These are phyloP conservation scores for Crotalus viridis DNA, from an alignment of 2,113 vertebrate genomes.

Conservation along the genomic window DNA sequence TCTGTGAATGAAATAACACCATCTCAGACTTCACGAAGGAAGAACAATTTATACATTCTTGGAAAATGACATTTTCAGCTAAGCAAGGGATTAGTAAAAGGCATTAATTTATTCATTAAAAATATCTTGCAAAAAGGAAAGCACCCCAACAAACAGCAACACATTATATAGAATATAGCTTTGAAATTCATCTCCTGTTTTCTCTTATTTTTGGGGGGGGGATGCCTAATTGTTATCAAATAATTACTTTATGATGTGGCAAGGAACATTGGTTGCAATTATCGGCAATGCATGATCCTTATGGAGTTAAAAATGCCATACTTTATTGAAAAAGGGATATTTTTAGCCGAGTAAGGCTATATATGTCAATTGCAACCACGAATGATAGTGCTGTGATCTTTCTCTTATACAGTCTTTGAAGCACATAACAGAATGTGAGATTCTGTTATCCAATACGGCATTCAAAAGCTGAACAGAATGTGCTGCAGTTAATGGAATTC, in stretches of 20 bases:
- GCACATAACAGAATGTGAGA: not conserved
- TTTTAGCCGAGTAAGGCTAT: not conserved
- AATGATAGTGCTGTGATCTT: not conserved
- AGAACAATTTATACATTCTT: constrained; percentile 38
- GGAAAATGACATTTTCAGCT: constrained; percentile 52
- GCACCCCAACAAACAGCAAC: not conserved
- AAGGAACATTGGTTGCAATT: constrained; percentile 50
- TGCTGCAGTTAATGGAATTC: not conserved
- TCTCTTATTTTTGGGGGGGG: not conserved
- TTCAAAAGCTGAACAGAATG: not conserved
- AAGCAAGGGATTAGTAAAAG: constrained; percentile 52
- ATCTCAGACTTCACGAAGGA: constrained; percentile 11
- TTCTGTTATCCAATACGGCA: not conserved
- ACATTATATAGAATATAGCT: constrained; percentile 28
- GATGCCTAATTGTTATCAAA: constrained; percentile 47
- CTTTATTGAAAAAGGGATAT: not conserved
- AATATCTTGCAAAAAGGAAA: constrained; percentile 38
- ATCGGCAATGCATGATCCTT: constrained; percentile 3
- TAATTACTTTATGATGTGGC: constrained; percentile 40
- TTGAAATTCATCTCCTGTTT: constrained; percentile 50
- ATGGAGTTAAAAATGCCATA: not conserved
- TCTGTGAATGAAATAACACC: constrained; percentile 39
- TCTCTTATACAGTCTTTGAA: not conserved
- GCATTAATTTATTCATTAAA: constrained; percentile 60
- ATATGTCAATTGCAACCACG: not conserved